phyloP scores from a whole-genome alignment of 2,113 vertebrate species.

The Miniopterus natalensis region DNA sequence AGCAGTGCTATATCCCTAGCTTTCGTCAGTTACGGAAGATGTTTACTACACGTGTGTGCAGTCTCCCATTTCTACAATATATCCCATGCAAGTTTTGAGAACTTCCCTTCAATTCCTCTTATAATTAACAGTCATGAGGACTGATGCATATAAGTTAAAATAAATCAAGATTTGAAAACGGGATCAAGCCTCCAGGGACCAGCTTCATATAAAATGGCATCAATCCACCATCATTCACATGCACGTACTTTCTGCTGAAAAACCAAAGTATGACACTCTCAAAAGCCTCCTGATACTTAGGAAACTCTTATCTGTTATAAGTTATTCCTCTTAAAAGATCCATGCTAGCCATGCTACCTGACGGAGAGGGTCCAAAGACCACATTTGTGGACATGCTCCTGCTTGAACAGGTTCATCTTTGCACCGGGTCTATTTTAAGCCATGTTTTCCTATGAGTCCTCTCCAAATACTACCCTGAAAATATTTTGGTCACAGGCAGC shows the following conservation, averaged over 20 bases:
- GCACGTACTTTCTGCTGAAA: neutral
- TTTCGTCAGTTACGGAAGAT: neutral
- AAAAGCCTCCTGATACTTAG: neutral
- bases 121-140: neutral
- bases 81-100: neutral
- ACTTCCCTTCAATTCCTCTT: neutral
- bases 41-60: neutral
- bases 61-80: neutral
- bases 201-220: neutral
- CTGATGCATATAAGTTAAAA: neutral
- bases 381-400: neutral
- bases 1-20: neutral
- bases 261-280: neutral
- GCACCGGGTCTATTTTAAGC: neutral
- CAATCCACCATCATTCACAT: neutral
- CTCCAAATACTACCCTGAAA: neutral
- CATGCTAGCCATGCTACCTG: neutral
- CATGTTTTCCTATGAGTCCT: neutral
- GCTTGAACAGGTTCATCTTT: neutral
- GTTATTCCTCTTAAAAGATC: neutral
- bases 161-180: slow-evolving; percentile 21
- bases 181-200: neutral
- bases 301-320: neutral
- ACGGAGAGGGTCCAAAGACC: neutral
- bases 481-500: neutral